Base-by-base conservation (phyloP, 2,888 invertebrate genomes). In the Ommatoiulus sabulosus region DNA sequence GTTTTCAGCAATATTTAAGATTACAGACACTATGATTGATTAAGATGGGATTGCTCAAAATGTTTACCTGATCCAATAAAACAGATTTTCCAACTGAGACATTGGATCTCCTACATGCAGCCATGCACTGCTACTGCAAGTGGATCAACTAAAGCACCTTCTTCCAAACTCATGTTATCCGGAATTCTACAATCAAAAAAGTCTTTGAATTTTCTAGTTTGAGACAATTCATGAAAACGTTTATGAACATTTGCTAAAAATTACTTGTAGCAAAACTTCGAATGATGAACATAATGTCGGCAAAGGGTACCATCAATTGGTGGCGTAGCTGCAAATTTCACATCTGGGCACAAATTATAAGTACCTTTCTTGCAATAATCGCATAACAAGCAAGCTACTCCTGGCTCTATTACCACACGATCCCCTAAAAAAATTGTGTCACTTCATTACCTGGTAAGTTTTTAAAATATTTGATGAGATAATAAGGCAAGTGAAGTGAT, bases 311-410 rank as follows among this genome's bases (percentile, higher is more conserved):
- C 99, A 94, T 99, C 95, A 88, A 95, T 93, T 0, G 99, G 99
- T 0, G 99, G 99, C 0, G 98, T 98, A n/a, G 98, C 98, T 93
- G 97, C 97, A 93, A 98, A 99, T 88, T 94, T 92, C 93, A 99
- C 96, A 88, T 97, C 96, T 0, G 95, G 94, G 91, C 99, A 99
- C 84, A 99, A 94, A 93, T 99, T 97, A 93, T 99, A 99, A 89
- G 95, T 94, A 80, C 99, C 99, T 89, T 93, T 94, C 93, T 97
- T 97, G 93, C 99, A 99, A 92, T 95, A 96, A 84, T 94, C 94
- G 92, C 99, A 99, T 88, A 93, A 93, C 88, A 97, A 94, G 92
- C 99, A 99, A 3, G 97, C 95, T 89, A 97, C 96, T 10, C 98
- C 98, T 0, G 99, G 99, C 93, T 99, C 98, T 90, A 99, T 96